Evolutionary conservation across 2,888 invertebrate genomes (phyloP), one percentile per base, ranked within the genome.

Genomic region (Cecidostiba fungosa): DNA sequence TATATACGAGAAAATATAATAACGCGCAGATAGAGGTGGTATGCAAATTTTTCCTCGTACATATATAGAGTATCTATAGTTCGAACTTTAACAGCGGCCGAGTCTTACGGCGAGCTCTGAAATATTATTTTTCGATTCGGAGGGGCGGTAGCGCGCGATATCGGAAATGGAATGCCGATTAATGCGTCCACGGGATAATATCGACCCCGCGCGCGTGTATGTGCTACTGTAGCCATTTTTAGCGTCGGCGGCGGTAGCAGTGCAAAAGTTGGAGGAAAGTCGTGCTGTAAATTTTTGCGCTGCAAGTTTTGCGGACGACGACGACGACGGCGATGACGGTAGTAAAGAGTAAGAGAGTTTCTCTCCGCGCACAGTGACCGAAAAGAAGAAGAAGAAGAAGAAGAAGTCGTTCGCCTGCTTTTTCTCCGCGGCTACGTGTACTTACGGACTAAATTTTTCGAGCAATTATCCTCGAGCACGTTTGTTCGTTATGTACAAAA

Each of bases 111-210:
- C 66, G 14, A 32, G 12, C 29, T 73, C 47, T 72, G 26, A 83
- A 77, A 77, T 83, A 84, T 84, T 78, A 84, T 84, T 78, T 78
- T 83, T 79, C 74, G 69, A 84, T 79, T 84, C 78, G 47, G 73
- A n/a, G 23, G 10, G n/a, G n/a, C 19, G 54, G 26, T 39, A 39
- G 19, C 69, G n/a, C 39, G 70, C 59, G 50, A 62, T 78, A 84
- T 78, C 69, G 84, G 69, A 84, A 84, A 84, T 79, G 84, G 79
- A 84, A 84, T 84, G 80, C 43, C 80, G 80, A 84, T 84, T 84
- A 84, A 80, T 76, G 76, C 43, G 36, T 54, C 10, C 6, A 50
- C 23, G 32, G 14, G 32, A 78, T 78, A 78, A 66, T 74, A 50
- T 83, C 82, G 77, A 77, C 29, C 66, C 23, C 74, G 73, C 54